A percentile compares a stretch with the other conserved stretches of the same genome.
phyloP scores from a whole-genome alignment of 2,113 vertebrate genomes.

The pig (Sus scrofa) region DNA sequence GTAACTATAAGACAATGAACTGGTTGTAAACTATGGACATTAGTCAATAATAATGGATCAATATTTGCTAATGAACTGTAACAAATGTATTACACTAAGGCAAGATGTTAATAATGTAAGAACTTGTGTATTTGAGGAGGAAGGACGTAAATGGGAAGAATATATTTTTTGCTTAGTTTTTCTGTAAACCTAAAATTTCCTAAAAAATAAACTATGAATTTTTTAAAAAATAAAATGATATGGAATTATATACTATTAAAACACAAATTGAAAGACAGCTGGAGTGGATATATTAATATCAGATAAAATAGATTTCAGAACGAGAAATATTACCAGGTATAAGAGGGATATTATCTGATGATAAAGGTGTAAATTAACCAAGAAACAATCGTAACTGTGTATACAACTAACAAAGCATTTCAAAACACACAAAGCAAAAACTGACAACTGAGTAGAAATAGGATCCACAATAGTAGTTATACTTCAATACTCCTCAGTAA shows the following conservation, averaged over 20 bases:
- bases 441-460: conserved; percentile 13
- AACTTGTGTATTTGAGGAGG: neutral
- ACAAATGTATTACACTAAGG: neutral
- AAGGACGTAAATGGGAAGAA: neutral
- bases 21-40: neutral
- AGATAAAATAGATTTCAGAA: conserved; percentile 44
- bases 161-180: neutral
- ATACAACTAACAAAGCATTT: conserved; percentile 10
- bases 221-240: neutral
- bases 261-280: conserved; percentile 42
- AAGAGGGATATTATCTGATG: neutral
- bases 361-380: conserved; percentile 15
- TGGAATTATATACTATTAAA: neutral
- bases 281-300: neutral
- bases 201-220: conserved; percentile 5
- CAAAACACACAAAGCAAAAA: conserved; percentile 43
- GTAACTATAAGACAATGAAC: neutral
- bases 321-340: neutral
- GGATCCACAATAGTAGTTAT: neutral
- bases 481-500: neutral
- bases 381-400: neutral
- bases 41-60: neutral
- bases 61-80: neutral
- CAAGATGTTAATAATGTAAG: neutral
- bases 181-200: neutral